Evolutionary conservation across 2,113 vertebrate genomes (phyloP).

Genomic region (Grallaria varia): DNA sequence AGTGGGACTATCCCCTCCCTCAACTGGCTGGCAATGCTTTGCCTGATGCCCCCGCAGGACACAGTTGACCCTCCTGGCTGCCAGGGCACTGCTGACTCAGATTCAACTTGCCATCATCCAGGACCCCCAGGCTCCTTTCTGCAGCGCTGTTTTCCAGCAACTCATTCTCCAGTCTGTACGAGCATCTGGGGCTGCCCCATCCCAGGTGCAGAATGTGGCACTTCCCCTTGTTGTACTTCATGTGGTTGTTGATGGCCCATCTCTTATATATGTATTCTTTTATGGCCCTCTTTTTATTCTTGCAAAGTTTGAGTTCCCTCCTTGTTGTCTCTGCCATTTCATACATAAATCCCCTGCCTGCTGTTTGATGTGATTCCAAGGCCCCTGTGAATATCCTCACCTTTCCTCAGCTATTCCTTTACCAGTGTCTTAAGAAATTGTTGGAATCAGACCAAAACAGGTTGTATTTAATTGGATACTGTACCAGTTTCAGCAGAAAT

Average conservation of each 20-base stretch:
- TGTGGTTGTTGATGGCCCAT: not conserved
- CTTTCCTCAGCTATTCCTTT: not conserved
- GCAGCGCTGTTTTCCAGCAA: not conserved
- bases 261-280: not conserved
- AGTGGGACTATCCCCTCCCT: not conserved
- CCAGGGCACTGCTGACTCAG: not conserved
- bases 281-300: not conserved
- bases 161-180: not conserved
- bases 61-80: not conserved
- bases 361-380: not conserved
- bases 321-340: not conserved
- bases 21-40: rapidly evolving
- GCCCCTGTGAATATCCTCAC: not conserved
- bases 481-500: not conserved
- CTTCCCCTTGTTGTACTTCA: not conserved
- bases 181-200: not conserved
- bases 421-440: not conserved
- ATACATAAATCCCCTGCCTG: not conserved
- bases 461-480: not conserved
- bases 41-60: not conserved
- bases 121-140: not conserved
- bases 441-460: not conserved
- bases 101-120: rapidly evolving
- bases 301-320: not conserved
- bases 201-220: not conserved